Evolutionary conservation across 2,797 vertebrate genomes (phyloP), one percentile per base, ranked within the genome.

Genomic region (Anas capensis): DNA sequence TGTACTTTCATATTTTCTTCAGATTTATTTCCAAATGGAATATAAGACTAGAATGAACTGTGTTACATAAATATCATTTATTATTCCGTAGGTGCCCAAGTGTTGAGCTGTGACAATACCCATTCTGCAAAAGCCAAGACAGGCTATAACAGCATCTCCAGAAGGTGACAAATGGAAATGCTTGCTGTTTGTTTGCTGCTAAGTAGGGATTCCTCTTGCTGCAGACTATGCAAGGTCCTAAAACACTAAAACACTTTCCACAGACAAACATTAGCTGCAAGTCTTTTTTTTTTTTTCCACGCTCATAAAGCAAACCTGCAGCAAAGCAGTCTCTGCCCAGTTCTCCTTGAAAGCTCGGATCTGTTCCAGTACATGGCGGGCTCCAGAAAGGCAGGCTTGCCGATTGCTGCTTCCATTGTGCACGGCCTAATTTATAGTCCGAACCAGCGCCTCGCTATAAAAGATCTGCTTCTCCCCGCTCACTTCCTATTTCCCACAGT

Each of bases 401-500:
- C 93, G 96, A 89, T 90, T 97, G 96, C 91, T 96, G 94, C 40
- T 90, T 44, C 90, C 90, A 96, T 97, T 97, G 96, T 97, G 82
- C 38, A 29, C 10, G 70, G 76, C 73, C 96, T 97, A 96, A 98
- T 98, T 98, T 96, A 96, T 17, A 98, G 97, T 97, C 97, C 5
- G 82, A 96, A 96, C 97, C 95, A 97, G 95, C 14, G 3, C 48
- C 80, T 93, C 14, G 5, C 89, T 91, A 95, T 93, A 97, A 96
- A 97, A 96, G 96, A 95, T 96, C 95, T 96, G 94, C 93, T 96
- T 97, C 90, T 97, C 95, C 93, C 90, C 49, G 76, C 93, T 97
- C 95, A 96, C 95, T 97, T 98, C 97, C 96, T 96, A 97, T 98
- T 98, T 98, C 98, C 97, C 98, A 98, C 97, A 98, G 97, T 97